Evolutionary conservation across 2,888 invertebrate genomes (phyloP), one percentile per base, ranked within the genome.

Genomic region (Cerastis rubricosa): DNA sequence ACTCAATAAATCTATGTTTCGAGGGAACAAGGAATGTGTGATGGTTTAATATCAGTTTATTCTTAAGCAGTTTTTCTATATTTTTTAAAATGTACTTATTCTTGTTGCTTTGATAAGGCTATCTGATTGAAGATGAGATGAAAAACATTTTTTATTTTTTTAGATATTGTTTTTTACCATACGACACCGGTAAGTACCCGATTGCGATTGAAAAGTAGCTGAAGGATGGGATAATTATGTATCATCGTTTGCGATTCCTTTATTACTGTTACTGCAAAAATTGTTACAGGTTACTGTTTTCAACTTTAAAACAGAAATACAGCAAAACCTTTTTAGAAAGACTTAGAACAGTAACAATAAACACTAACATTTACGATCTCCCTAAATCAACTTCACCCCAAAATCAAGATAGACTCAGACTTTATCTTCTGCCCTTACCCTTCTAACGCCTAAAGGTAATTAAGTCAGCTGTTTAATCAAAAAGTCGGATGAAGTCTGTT

Each of bases 391-490:
- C 9, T 49, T 19, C 7, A 54, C 17, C 12, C 22, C 35, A 51
- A 84, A 74, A 69, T 71, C 59, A 69, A 74, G 68, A 71, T 63
- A 64, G 12, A 1, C 17, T 1, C 57, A 51, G 19, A 76, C 49
- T 81, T 78, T n/a, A 78, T 74, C 75, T 88, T 80, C 88, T 87
- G 84, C 0, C 9, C 7, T 59, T 25, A 73, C 67, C 54, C 61
- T 45, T 51, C n/a, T 17, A 77, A 57, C 66, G 40, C 25, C 54
- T 29, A 25, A 63, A 76, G 76, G 83, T 84, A 84, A 88, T 89
- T 87, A 87, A 85, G 81, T 84, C 68, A 81, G 70, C 71, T 78
- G 74, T 80, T 88, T 83, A 87, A 87, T 88, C 84, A 88, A 88
- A 88, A 88, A 88, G 84, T 80, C 80, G 68, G 80, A 73, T 78